Base-by-base conservation (phyloP, 2,113 vertebrate genomes). In the Psammodynastes pulverulentus region DNA sequence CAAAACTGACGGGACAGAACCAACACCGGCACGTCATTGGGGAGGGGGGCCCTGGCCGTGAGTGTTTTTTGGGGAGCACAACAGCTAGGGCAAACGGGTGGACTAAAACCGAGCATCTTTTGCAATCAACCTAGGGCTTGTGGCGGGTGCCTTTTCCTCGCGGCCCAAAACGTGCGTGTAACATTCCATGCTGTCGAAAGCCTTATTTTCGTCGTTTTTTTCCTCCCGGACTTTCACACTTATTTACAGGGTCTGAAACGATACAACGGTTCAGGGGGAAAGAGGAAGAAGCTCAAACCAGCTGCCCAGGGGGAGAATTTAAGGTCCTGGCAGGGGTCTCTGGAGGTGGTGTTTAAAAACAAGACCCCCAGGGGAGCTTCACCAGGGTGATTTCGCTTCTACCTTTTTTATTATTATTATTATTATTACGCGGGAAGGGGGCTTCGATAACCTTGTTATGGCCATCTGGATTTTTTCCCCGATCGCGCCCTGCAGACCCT, bases 1-100 rank as follows among this genome's bases (percentile, higher is more conserved):
- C 96, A 97, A 94, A 97, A 98, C 45, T 98, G 97, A 98, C 94
- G 94, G 94, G 96, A 96, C 95, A 93, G 96, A 49, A 39, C 79
- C 94, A 94, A 94, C 96, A 93, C 95, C 94, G 96, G 97, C 93
- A 96, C 94, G 92, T 97, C 95, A 12, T 94, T 56, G 96, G 96
- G 15, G 5, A 5, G 13, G 29, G 4, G 29, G 58, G 29, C 93
- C 95, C 94, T 84, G 96, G 92, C 91, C 95, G 92, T 96, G 95
- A 53, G 34, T 96, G n/a, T n/a, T n/a, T n/a, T 96, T 96, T 49
- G 96, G 94, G 93, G 94, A 96, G 94, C 96, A 96, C 92, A 91
- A 96, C 96, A 96, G 96, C 96, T 97, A 97, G 97, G 97, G 97
- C 97, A 97, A 96, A 96, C 94, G 94, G 93, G 90, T 95, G 96